Conservation (phyloP, 2,113 vertebrate genomes). For the Sapayoa aenigma region DNA sequence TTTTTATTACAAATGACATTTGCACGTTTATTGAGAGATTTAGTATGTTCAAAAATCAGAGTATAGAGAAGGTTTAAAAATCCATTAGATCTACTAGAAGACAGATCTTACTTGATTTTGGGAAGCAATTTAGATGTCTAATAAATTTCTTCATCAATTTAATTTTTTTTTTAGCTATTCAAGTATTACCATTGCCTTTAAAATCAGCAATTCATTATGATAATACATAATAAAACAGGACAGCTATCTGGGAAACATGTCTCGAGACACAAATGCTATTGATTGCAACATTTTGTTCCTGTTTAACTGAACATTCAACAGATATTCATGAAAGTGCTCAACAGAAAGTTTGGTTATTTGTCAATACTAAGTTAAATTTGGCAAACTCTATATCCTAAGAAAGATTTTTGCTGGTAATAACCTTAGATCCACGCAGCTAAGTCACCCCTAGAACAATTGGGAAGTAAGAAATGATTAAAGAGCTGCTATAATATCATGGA, state of each 20-base stretch:
- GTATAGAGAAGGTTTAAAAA: neutral
- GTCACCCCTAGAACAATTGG: neutral
- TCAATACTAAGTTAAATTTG: neutral
- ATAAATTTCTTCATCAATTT: neutral
- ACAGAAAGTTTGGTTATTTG: neutral
- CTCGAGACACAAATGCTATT: neutral
- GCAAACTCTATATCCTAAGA: neutral
- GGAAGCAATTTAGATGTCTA: neutral
- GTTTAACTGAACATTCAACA: neutral
- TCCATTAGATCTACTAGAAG: neutral
- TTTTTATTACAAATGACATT: neutral
- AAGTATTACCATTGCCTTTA: neutral
- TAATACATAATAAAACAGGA: neutral
- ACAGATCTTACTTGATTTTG: neutral
- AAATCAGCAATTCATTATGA: neutral
- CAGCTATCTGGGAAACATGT: neutral
- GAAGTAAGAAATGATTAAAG: neutral
- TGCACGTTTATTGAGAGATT: neutral
- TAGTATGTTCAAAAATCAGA: neutral
- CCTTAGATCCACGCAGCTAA: neutral
- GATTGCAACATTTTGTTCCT: neutral
- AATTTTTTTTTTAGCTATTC: neutral
- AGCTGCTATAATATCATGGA: neutral
- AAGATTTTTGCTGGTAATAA: neutral
- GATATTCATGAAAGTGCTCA: neutral